phyloP scores from a whole-genome alignment of 2,113 vertebrate genomes.

The Embiotoca jacksoni region DNA sequence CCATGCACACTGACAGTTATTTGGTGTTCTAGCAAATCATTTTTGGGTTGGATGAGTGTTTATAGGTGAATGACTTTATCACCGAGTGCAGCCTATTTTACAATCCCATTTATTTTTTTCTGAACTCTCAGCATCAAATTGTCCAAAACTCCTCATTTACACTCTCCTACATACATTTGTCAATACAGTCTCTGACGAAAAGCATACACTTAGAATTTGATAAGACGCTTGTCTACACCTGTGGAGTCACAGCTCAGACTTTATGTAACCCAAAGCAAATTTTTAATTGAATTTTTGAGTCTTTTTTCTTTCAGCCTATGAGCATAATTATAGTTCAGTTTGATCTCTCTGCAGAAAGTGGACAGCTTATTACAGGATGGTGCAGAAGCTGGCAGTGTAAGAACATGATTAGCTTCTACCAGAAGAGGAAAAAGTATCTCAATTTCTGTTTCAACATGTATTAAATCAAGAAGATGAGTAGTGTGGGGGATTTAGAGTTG shows the following conservation, averaged over 20 bases:
- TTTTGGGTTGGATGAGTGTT: conserved; percentile 19
- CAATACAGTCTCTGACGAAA: neutral
- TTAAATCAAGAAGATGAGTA: too few relatives aligned
- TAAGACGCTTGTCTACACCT: neutral
- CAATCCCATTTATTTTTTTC: neutral
- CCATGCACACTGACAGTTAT: neutral
- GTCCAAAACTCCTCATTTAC: neutral
- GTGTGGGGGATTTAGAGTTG: too few relatives aligned
- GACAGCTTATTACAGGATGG: neutral
- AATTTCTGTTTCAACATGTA: too few relatives aligned
- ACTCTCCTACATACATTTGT: neutral
- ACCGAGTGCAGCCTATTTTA: conserved; percentile 3
- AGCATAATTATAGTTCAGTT: neutral
- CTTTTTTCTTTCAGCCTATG: neutral
- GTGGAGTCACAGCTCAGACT: too few relatives aligned
- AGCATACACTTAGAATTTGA: neutral
- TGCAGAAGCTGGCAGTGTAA: neutral
- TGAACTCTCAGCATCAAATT: conserved; percentile 2
- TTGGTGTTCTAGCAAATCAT: conserved; percentile 20
- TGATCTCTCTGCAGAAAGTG: neutral
- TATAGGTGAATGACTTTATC: neutral
- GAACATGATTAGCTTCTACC: neutral
- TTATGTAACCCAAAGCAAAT: neutral
- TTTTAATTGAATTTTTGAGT: neutral
- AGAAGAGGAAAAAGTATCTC: too few relatives aligned